A percentile compares a stretch with the other conserved stretches of the same genome.
Conservation (phyloP, 30 jellyfish, hydroid and myxozoan genomes). For the Turritopsis dohrnii region DNA sequence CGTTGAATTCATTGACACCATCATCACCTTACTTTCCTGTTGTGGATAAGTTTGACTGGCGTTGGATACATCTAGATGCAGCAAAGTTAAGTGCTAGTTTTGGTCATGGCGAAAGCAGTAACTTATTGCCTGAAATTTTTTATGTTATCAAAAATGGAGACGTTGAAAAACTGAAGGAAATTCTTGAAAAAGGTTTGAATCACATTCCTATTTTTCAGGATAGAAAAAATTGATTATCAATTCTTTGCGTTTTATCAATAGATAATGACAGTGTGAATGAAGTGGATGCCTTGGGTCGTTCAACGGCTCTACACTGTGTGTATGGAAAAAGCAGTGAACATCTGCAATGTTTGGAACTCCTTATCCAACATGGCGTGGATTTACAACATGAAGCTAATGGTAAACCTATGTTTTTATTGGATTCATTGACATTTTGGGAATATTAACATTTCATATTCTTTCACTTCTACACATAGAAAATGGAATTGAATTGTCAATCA, state of each 20-base stretch:
- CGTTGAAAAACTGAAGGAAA: constrained; percentile 44
- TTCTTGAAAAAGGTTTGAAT: constrained; percentile 19
- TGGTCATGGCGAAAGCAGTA: constrained; percentile 80
- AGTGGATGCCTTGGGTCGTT: constrained; percentile 86
- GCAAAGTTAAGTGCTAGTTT: constrained; percentile 71
- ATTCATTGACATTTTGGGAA: not conserved
- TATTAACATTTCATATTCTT: too few species aligned
- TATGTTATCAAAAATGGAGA: constrained; percentile 61
- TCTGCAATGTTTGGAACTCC: constrained; percentile 51
- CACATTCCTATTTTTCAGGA: not conserved
- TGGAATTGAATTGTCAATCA: too few species aligned
- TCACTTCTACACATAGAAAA: too few species aligned
- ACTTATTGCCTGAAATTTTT: constrained; percentile 78
- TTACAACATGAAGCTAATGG: constrained; percentile 78
- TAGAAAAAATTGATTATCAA: not conserved
- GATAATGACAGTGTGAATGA: constrained; percentile 50
- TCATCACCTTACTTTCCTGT: constrained; percentile 65
- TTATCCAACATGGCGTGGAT: constrained; percentile 63
- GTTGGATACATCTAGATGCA: constrained; percentile 84
- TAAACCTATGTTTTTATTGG: constrained; percentile 9
- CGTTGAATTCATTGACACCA: constrained; percentile 76
- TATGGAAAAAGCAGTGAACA: constrained; percentile 66
- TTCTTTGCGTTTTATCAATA: not conserved
- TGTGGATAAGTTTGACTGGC: constrained; percentile 82
- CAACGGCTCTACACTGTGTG: constrained; percentile 74